Evolutionary conservation across 2,797 vertebrate genomes (phyloP).

Genomic region (Sylvilagus floridanus): DNA sequence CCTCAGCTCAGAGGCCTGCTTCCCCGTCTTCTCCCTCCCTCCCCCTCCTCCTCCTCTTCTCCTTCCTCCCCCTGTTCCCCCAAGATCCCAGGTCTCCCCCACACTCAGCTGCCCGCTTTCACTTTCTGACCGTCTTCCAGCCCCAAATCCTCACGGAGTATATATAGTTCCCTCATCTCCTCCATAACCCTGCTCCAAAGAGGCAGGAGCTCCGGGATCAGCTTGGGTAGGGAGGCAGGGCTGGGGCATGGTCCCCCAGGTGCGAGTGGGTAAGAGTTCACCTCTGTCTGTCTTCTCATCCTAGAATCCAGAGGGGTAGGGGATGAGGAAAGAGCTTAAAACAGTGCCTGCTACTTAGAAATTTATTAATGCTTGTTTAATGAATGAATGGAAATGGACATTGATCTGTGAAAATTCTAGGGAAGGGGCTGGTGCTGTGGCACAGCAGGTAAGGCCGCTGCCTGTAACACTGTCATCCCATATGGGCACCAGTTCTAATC

Average conservation of each 20-base stretch:
- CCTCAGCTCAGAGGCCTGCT: background rate
- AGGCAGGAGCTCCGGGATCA: background rate
- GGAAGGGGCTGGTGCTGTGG: no score
- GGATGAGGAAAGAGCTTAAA: background rate
- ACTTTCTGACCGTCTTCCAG: background rate
- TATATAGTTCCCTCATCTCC: background rate
- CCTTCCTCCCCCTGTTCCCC: background rate
- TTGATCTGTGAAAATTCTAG: conserved; percentile 2
- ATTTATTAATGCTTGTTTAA: background rate
- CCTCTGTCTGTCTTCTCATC: background rate
- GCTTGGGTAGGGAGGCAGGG: background rate
- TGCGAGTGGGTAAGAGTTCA: background rate
- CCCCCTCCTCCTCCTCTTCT: background rate
- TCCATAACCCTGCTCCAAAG: background rate
- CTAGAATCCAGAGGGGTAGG: background rate
- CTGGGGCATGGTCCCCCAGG: background rate
- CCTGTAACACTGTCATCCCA: no score
- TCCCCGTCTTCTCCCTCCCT: background rate
- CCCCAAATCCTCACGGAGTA: background rate
- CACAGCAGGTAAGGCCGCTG: no score
- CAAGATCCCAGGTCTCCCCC: background rate
- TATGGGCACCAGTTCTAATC: no score
- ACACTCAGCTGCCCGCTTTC: background rate
- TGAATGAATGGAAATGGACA: background rate
- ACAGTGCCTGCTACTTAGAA: background rate